Percentiles rank a stretch among this genome's conserved stretches.
These are phyloP conservation scores for Achatina immaculata DNA, from an alignment of 1,140 invertebrate genomes.

Conservation along the genomic window DNA sequence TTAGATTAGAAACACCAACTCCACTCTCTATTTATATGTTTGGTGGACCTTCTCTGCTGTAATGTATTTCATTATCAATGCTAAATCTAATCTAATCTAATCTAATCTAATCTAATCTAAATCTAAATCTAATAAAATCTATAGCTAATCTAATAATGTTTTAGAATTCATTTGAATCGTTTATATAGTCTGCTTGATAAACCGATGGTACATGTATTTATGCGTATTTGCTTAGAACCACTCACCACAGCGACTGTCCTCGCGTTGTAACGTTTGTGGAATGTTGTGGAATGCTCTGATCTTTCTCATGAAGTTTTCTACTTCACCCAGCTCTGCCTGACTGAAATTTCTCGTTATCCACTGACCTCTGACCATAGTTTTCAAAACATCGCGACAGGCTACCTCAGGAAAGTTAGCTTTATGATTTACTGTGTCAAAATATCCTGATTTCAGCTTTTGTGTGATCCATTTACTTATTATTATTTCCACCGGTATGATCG, in stretches of 20 bases:
- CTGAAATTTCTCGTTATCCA: slow-evolving; percentile 5
- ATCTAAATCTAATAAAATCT: neutral
- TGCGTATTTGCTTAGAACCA: too few species aligned
- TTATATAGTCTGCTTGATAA: neutral
- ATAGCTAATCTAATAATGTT: neutral
- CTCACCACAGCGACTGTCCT: slow-evolving; percentile 41
- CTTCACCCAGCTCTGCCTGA: neutral
- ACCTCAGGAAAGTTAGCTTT: too few species aligned
- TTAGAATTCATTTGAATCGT: neutral
- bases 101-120: neutral
- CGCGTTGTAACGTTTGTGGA: slow-evolving; percentile 27
- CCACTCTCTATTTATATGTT: neutral
- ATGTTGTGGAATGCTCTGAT: slow-evolving; percentile 15
- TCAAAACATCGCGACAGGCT: slow-evolving; percentile 15
- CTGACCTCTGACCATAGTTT: slow-evolving; percentile 9
- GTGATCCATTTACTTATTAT: too few species aligned
- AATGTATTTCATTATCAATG: neutral
- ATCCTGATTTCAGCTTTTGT: too few species aligned
- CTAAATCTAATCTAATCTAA: neutral
- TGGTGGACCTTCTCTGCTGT: neutral
- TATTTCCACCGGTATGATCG: too few species aligned
- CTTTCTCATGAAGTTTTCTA: slow-evolving; percentile 11
- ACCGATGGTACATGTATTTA: too few species aligned
- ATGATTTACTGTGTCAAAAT: too few species aligned
- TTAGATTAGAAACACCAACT: neutral